These are phyloP conservation scores for Gortyna flavago DNA, from an alignment of 2,888 invertebrate species.

Conservation along the genomic window DNA sequence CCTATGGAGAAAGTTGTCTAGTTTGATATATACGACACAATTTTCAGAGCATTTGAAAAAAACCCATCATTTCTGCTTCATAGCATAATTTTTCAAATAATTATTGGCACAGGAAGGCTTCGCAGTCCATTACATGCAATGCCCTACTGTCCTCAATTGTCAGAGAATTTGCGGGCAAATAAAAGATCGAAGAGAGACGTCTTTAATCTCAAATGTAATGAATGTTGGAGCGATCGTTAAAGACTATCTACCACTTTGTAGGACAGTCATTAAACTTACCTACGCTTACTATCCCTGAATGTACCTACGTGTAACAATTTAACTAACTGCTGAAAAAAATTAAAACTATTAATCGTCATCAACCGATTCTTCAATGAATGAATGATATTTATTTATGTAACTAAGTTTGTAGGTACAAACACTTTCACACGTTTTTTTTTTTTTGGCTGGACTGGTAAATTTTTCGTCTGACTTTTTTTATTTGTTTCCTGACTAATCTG, in stretches of 20 bases:
- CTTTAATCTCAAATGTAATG: slow-evolving; percentile 33
- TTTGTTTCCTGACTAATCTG: not conserved
- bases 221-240: slow-evolving; percentile 2
- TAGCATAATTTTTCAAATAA: slow-evolving; percentile 6
- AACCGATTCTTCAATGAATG: not conserved
- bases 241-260: slow-evolving; percentile 1
- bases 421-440: not conserved
- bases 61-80: not conserved
- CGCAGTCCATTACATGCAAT: slow-evolving; percentile 31
- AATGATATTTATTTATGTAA: not conserved
- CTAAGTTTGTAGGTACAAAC: not conserved
- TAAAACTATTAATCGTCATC: not conserved
- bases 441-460: no score
- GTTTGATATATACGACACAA: no score
- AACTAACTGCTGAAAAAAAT: not conserved
- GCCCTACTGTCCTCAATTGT: slow-evolving; percentile 48
- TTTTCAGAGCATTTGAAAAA: not conserved
- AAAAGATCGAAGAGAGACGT: slow-evolving; percentile 23
- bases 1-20: no score
- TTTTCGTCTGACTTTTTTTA: no score
- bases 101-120: slow-evolving; percentile 41
- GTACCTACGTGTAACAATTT: not conserved
- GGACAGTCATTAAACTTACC: slow-evolving; percentile 4
- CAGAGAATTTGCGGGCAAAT: slow-evolving; percentile 30
- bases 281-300: not conserved